phyloP scores from a whole-genome alignment of 2,113 vertebrate species.

The Chelonoidis abingdonii region DNA sequence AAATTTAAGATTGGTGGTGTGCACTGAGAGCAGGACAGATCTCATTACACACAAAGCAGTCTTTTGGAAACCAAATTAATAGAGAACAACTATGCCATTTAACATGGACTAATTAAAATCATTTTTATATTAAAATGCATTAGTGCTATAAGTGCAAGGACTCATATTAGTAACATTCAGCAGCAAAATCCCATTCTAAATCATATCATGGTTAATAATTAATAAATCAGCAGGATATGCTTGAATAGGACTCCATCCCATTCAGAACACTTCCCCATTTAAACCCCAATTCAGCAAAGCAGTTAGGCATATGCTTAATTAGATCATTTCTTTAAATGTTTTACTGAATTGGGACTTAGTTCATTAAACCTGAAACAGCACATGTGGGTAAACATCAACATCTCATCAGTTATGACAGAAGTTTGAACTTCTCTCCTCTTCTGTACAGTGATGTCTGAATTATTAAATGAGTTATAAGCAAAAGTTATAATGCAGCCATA shows the following conservation, averaged over 20 bases:
- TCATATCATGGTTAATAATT: neutral
- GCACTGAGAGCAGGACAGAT: neutral
- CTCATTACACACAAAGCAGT: neutral
- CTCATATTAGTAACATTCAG: neutral
- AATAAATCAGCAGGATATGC: rapidly evolving
- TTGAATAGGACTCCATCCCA: neutral
- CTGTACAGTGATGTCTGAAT: neutral
- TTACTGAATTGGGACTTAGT: neutral
- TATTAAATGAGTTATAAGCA: neutral
- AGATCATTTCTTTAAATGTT: rapidly evolving
- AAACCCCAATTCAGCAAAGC: neutral
- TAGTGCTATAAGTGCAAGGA: neutral
- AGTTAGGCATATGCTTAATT: neutral
- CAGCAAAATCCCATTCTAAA: neutral
- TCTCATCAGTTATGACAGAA: neutral
- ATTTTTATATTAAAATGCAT: neutral
- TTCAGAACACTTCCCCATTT: neutral
- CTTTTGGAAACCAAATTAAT: neutral
- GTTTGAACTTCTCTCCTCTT: neutral
- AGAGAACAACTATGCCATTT: rapidly evolving
- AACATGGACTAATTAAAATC: neutral
- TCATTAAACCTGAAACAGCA: neutral
- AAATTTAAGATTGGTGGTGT: neutral
- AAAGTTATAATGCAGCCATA: neutral
- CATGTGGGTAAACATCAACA: neutral